phyloP scores from a whole-genome alignment of 1,140 invertebrate species.

The Brachionus angularis region DNA sequence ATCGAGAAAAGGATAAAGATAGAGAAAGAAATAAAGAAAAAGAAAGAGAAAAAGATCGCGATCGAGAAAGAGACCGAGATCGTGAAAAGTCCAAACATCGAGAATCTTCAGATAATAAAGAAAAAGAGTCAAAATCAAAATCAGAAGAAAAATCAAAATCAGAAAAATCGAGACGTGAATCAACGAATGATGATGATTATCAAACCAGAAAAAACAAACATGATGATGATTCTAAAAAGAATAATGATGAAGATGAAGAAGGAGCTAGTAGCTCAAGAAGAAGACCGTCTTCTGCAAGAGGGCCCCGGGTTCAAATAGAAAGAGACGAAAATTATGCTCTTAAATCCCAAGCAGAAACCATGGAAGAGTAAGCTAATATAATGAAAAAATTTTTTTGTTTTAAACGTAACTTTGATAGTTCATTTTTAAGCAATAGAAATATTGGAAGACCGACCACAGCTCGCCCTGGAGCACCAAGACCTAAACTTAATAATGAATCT shows the following conservation, averaged over 20 bases:
- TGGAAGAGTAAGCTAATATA: constrained; percentile 17
- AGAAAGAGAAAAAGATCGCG: constrained; percentile 17
- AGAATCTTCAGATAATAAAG: constrained; percentile 38
- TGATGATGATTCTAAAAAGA: too few species aligned
- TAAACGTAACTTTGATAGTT: neutral
- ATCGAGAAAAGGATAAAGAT: constrained; percentile 20
- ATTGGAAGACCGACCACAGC: constrained; percentile 26
- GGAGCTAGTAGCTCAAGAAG: neutral
- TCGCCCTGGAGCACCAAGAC: constrained; percentile 35
- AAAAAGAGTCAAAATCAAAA: constrained; percentile 3
- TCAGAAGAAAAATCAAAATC: neutral
- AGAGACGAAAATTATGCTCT: constrained; percentile 37
- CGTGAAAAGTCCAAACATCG: constrained; percentile 45
- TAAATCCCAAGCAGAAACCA: constrained; percentile 23
- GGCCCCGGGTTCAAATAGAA: constrained; percentile 22
- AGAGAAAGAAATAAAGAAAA: constrained; percentile 39
- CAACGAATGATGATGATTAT: constrained; percentile 25
- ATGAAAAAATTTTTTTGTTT: neutral
- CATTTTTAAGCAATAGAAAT: neutral
- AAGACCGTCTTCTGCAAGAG: constrained; percentile 23
- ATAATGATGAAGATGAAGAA: too few species aligned
- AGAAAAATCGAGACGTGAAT: neutral
- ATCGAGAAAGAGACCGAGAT: constrained; percentile 8
- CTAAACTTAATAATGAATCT: constrained; percentile 22
- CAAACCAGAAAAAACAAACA: constrained; percentile 1